Evolutionary conservation across 2,888 invertebrate genomes (phyloP).

Genomic region (Hypomecis punctinalis): DNA sequence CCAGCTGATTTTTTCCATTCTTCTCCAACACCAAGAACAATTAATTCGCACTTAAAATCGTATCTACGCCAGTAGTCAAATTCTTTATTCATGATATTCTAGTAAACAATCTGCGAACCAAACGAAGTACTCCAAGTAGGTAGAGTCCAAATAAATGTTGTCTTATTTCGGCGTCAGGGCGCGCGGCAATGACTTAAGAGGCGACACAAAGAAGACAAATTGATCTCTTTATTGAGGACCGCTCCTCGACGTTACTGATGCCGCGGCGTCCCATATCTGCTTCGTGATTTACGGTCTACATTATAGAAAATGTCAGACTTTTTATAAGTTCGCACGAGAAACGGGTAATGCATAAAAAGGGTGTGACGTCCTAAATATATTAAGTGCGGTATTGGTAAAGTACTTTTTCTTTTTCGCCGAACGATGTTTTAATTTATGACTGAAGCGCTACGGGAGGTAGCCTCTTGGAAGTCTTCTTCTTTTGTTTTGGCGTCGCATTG

Average conservation of each 20-base stretch:
- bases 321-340: constrained; percentile 11
- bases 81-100: not conserved
- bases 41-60: too few relatives aligned
- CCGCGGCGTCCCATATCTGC: constrained; percentile 35
- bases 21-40: too few relatives aligned
- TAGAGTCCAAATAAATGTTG: constrained; percentile 6
- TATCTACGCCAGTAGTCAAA: too few relatives aligned
- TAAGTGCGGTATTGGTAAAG: not conserved
- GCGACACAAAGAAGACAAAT: constrained; percentile 34
- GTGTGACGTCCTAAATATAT: constrained; percentile 7
- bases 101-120: not conserved
- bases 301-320: constrained; percentile 36
- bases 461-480: too few relatives aligned
- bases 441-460: too few relatives aligned
- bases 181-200: constrained; percentile 15
- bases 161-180: constrained; percentile 6
- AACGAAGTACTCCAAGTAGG: not conserved
- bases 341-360: constrained; percentile 5
- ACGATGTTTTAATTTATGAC: too few relatives aligned
- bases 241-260: constrained; percentile 33
- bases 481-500: too few relatives aligned
- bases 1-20: too few relatives aligned
- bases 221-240: constrained; percentile 37
- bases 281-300: constrained; percentile 40
- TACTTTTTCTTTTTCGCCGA: too few relatives aligned